These are phyloP conservation scores for Corythornis madagascariensis DNA, from an alignment of 2,113 vertebrate genomes.

Conservation along the genomic window DNA sequence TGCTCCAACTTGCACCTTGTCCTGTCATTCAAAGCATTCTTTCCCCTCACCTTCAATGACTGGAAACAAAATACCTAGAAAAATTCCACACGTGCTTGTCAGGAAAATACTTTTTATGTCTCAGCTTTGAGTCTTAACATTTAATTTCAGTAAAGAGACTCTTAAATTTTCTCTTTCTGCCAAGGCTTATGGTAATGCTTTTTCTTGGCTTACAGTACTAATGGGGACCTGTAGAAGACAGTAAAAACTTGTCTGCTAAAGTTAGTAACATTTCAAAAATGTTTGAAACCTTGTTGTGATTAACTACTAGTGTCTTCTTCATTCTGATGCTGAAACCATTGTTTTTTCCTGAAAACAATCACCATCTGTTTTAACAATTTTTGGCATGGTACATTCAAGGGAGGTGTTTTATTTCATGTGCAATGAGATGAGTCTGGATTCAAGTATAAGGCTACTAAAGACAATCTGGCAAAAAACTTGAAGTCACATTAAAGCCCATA, in stretches of 20 bases:
- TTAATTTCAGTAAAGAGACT: conserved; percentile 9
- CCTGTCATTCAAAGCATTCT: background rate
- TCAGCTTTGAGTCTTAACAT: conserved; percentile 9
- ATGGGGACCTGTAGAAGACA: background rate
- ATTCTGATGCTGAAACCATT: background rate
- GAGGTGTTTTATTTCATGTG: conserved; percentile 31
- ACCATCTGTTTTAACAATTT: conserved; percentile 27
- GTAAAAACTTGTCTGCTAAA: conserved; percentile 23
- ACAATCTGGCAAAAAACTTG: background rate
- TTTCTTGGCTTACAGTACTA: background rate
- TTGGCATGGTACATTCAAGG: background rate
- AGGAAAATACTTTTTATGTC: background rate
- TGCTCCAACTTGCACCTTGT: too few species aligned
- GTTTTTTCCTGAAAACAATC: conserved; percentile 13
- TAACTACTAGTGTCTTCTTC: background rate
- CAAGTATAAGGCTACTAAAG: background rate
- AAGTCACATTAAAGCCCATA: background rate
- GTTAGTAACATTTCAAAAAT: conserved; percentile 13
- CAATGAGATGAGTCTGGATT: background rate
- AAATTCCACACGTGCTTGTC: background rate
- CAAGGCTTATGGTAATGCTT: background rate
- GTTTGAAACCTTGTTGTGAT: conserved; percentile 46
- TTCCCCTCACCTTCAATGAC: background rate
- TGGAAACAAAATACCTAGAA: background rate
- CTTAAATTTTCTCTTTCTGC: background rate